Evolutionary conservation across 2,888 invertebrate genomes (phyloP).

Genomic region (Ichneumoninae sp.): DNA sequence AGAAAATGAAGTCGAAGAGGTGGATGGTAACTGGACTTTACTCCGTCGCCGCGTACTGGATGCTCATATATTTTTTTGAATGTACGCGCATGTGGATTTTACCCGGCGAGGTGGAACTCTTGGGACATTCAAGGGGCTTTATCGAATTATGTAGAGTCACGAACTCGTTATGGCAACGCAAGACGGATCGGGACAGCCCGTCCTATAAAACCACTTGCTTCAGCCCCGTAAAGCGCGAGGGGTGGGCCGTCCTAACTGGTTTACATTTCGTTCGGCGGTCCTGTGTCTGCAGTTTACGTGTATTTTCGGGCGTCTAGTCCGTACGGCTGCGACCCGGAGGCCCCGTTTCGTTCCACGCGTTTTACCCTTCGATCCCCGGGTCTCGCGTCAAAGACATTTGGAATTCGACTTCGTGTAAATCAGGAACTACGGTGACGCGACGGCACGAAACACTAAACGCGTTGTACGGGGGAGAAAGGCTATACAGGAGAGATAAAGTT

Average conservation of each 20-base stretch:
- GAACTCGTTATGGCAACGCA: conserved; percentile 83
- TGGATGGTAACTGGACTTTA: not conserved
- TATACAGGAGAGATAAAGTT: conserved; percentile 49
- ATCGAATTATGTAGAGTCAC: conserved; percentile 84
- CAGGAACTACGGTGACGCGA: conserved; percentile 56
- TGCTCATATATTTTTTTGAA: not conserved
- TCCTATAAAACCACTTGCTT: conserved; percentile 81
- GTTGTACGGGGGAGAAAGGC: conserved; percentile 36
- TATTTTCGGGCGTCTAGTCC: conserved; percentile 26
- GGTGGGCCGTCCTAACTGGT: conserved; percentile 78
- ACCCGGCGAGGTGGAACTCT: conserved; percentile 32
- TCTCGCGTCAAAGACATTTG: conserved; percentile 38
- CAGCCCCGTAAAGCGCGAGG: conserved; percentile 70
- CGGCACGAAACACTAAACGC: conserved; percentile 46
- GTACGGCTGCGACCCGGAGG: not conserved
- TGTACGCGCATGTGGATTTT: not conserved
- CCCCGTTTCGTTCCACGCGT: conserved; percentile 40
- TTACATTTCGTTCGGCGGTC: conserved; percentile 75
- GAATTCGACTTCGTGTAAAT: conserved; percentile 59
- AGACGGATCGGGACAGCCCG: conserved; percentile 78
- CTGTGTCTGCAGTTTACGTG: conserved; percentile 9
- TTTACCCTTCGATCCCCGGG: conserved; percentile 26
- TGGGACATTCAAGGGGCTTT: conserved; percentile 74
- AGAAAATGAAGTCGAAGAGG: conserved; percentile 26
- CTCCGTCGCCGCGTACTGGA: not conserved